Evolutionary conservation across 2,113 vertebrate genomes (phyloP).

Genomic region (Pitta sordida): DNA sequence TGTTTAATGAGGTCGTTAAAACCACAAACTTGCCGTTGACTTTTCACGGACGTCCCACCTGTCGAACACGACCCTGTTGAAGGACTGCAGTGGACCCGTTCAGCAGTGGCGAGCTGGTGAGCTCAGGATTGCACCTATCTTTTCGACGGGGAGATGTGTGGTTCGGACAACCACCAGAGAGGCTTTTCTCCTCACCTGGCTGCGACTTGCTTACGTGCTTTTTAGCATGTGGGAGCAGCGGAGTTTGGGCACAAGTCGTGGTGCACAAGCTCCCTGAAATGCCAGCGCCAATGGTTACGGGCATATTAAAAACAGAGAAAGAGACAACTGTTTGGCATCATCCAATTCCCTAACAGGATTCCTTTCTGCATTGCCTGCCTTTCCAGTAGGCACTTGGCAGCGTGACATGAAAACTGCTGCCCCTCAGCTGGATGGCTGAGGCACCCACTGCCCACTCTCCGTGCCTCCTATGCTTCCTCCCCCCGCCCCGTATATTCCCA

Average conservation of each 20-base stretch:
- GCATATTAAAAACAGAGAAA: neutral
- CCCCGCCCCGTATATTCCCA: neutral
- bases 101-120: neutral
- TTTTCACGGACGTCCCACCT: neutral
- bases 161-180: neutral
- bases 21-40: neutral
- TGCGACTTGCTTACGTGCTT: rapidly evolving
- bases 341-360: neutral
- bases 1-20: neutral
- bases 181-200: neutral
- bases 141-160: neutral
- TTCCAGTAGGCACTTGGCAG: neutral
- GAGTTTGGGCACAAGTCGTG: neutral
- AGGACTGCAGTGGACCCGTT: neutral
- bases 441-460: neutral
- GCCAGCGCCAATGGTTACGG: neutral
- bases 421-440: neutral
- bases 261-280: neutral
- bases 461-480: neutral
- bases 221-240: neutral
- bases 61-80: neutral
- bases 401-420: neutral
- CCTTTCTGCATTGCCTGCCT: neutral
- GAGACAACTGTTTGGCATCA: neutral
- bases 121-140: neutral